Base-by-base conservation (phyloP, 2,113 vertebrate species). In the Microtus oregoni region DNA sequence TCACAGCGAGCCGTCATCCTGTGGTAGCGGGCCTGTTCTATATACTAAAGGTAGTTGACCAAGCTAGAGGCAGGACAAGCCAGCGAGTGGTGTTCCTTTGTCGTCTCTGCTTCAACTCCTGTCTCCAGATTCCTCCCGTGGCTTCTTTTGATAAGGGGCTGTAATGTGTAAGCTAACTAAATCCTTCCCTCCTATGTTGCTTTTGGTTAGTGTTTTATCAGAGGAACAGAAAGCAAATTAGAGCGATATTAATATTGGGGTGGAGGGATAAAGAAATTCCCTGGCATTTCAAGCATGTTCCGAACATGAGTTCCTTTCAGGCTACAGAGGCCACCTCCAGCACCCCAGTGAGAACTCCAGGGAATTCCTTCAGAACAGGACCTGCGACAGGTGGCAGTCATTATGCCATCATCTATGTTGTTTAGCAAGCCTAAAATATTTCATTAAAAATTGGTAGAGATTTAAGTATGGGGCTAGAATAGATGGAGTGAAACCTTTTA, bases 301-400 rank as follows among this genome's bases (percentile, higher is more conserved):
- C 2, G 76, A 83, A 88, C 5, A 17, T n/a, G 44, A 58, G 26
- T 86, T 86, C 30, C 30, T 90, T 68, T 75, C 61, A 83, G 0
- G 7, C 17, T 52, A 32, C 32, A 68, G 1, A 32, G 8, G 8
- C 24, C 3, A 24, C 41, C 32, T 1, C 9, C 3, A n/a, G n/a
- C 0, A 3, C 3, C n/a, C 9, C 20, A 44, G 4, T 50, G 8
- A 67, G 5, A 67, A 5, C 10, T 19, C 1, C 38, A 22, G 65
- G 1, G 4, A n/a, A 32, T 63, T 75, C 87, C 41, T 68, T 78
- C 85, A 32, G 20, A 72, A 22, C 20, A 24, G 14, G 2, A 41
- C 2, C 15, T 83, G 6, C 13, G 22, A 70, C 19, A 4, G n/a
- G 65, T 20, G 17, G 1, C 8, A 3, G 9, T 17, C n/a, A 55